Evolutionary conservation across 2,113 vertebrate genomes (phyloP).

Genomic region (Elgaria multicarinata): DNA sequence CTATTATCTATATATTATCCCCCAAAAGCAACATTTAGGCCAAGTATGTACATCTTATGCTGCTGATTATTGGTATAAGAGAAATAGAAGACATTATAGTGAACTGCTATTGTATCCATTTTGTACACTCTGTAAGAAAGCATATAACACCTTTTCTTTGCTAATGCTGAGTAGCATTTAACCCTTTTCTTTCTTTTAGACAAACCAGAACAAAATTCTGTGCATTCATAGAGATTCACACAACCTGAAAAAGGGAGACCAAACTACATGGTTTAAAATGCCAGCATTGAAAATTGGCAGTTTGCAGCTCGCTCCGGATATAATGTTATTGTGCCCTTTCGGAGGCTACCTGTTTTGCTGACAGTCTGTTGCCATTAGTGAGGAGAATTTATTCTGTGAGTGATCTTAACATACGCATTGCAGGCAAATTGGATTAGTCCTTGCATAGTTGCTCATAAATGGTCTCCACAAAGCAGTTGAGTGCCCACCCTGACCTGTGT

Average conservation of each 20-base stretch:
- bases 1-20: neutral
- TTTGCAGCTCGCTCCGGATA: neutral
- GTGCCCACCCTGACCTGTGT: neutral
- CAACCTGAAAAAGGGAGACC: neutral
- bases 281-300: neutral
- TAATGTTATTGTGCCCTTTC: neutral
- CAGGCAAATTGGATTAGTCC: slow-evolving; percentile 20
- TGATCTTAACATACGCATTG: neutral
- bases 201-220: neutral
- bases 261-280: neutral
- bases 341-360: neutral
- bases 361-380: neutral
- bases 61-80: neutral
- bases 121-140: neutral
- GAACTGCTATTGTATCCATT: neutral
- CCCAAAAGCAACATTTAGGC: neutral
- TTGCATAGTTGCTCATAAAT: slow-evolving; percentile 17
- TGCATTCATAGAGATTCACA: neutral
- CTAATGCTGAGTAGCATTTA: neutral
- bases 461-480: neutral
- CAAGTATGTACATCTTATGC: neutral
- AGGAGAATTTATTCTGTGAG: slow-evolving; percentile 9
- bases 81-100: neutral
- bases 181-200: neutral
- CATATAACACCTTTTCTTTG: neutral